A percentile compares a stretch with the other conserved stretches of the same genome.
phyloP scores from a whole-genome alignment of 2,888 invertebrate species.

The Plebejus argus region DNA sequence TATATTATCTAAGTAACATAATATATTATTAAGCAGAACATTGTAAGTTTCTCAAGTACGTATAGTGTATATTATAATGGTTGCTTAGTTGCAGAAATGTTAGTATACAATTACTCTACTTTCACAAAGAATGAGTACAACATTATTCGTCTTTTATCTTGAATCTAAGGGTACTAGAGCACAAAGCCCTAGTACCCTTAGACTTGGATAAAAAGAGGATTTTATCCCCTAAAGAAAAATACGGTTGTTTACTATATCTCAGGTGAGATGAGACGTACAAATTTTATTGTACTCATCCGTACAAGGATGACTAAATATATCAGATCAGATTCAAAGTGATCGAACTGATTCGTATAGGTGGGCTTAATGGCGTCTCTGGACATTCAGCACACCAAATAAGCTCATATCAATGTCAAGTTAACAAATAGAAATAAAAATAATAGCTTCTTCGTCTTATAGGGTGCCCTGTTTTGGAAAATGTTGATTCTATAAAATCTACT shows the following conservation, averaged over 20 bases:
- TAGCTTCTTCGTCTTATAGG: constrained; percentile 68
- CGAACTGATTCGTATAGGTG: constrained; percentile 53
- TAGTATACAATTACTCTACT: no score
- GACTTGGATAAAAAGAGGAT: no score
- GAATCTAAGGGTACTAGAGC: no score
- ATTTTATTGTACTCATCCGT: constrained; percentile 1
- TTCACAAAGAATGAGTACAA: no score
- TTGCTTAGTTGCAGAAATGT: no score
- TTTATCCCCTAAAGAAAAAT: neutral
- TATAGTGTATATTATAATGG: no score
- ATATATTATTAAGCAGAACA: no score
- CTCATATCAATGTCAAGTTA: constrained; percentile 60
- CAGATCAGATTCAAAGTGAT: constrained; percentile 41
- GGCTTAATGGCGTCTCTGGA: constrained; percentile 58
- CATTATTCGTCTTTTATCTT: no score
- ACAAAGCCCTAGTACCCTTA: no score
- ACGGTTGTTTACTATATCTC: neutral
- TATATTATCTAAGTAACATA: no score
- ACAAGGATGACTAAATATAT: constrained; percentile 24
- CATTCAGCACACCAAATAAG: constrained; percentile 63
- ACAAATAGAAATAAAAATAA: constrained; percentile 58
- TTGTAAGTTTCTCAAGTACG: no score
- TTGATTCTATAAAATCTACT: constrained; percentile 69
- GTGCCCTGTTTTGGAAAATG: constrained; percentile 61
- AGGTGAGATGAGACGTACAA: neutral